Conservation (phyloP, 2,797 vertebrate species). For the Phaenicophaeus curvirostris region DNA sequence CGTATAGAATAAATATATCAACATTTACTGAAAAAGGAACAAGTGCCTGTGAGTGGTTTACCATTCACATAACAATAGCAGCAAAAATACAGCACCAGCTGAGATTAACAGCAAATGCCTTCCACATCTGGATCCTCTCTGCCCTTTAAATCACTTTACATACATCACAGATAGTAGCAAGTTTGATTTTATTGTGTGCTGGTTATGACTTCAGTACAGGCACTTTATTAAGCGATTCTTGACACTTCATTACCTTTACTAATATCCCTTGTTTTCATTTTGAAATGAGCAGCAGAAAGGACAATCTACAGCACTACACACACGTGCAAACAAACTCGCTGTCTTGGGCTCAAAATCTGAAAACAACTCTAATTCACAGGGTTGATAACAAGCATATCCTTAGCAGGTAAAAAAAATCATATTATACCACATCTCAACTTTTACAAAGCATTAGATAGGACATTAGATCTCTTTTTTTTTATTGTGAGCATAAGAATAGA, state of each 20-base stretch:
- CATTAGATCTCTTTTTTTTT: neutral
- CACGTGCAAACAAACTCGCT: neutral
- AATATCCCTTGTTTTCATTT: neutral
- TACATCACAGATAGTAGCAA: neutral
- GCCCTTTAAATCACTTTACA: neutral
- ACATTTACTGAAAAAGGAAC: neutral
- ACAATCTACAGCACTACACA: neutral
- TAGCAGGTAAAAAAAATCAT: neutral
- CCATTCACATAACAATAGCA: neutral
- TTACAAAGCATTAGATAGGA: neutral
- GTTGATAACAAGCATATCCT: neutral
- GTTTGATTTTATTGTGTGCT: neutral
- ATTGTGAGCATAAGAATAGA: neutral
- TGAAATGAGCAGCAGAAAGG: neutral
- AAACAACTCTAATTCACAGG: neutral
- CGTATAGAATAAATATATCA: neutral
- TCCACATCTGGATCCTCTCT: neutral
- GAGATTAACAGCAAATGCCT: conserved; percentile 10
- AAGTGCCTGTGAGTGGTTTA: neutral
- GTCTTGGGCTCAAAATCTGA: neutral
- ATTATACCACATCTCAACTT: neutral
- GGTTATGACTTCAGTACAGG: neutral
- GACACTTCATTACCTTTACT: neutral
- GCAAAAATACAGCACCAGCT: neutral
- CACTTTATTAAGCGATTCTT: neutral